These are phyloP conservation scores for Marronus borbonicus DNA, from an alignment of 2,888 invertebrate species.

Conservation along the genomic window DNA sequence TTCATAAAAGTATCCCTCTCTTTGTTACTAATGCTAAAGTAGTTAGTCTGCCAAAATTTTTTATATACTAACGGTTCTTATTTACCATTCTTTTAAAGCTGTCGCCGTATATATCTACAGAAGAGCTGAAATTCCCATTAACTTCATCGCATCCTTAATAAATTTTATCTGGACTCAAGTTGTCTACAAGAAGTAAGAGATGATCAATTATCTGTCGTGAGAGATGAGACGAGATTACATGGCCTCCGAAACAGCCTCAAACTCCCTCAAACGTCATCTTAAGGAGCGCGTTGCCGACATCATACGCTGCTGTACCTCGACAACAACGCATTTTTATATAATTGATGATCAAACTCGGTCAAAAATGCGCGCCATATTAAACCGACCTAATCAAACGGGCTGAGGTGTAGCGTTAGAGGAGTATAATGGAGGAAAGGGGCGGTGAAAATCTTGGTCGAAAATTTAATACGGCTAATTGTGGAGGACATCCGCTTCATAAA, in stretches of 20 bases:
- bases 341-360: slow-evolving; percentile 46
- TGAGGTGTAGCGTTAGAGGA: not conserved
- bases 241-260: slow-evolving; percentile 32
- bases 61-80: not conserved
- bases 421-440: not conserved
- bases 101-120: not conserved
- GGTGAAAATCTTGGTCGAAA: slow-evolving; percentile 42
- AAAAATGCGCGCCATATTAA: slow-evolving; percentile 44
- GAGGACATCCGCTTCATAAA: slow-evolving; percentile 43
- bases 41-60: too few species aligned
- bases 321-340: slow-evolving; percentile 45
- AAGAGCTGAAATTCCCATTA: slow-evolving; percentile 28
- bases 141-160: slow-evolving; percentile 45
- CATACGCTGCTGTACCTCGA: slow-evolving; percentile 30
- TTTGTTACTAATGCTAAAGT: too few species aligned
- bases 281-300: slow-evolving; percentile 37
- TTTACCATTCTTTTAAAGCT: slow-evolving; percentile 27
- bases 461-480: slow-evolving; percentile 46
- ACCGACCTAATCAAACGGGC: slow-evolving; percentile 40
- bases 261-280: slow-evolving; percentile 39
- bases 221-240: slow-evolving; percentile 45
- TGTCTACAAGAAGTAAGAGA: slow-evolving; percentile 44
- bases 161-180: slow-evolving; percentile 46
- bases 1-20: too few species aligned
- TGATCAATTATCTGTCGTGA: slow-evolving; percentile 44